Evolutionary conservation across 2,113 vertebrate genomes (phyloP).

Genomic region (Zingel zingel): DNA sequence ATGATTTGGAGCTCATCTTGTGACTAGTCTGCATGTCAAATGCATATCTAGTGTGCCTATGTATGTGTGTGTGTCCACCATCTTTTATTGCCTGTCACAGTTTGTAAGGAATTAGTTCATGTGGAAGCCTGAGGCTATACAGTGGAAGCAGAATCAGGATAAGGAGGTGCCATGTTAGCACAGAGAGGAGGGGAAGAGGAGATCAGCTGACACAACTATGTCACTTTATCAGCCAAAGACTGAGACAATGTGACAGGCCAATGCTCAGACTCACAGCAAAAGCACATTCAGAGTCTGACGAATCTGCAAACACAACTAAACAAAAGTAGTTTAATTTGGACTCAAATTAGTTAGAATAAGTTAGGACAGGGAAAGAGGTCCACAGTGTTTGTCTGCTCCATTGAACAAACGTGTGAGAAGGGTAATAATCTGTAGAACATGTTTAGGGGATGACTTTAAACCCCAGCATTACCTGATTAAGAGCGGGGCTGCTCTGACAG

Average conservation of each 20-base stretch:
- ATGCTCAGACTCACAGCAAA: conserved; percentile 24
- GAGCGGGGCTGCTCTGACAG: conserved; percentile 67
- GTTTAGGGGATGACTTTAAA: conserved; percentile 64
- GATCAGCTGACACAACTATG: conserved; percentile 76
- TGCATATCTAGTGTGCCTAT: conserved; percentile 28
- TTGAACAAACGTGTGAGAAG: conserved; percentile 22
- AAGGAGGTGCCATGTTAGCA: conserved; percentile 53
- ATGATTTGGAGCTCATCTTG: conserved; percentile 51
- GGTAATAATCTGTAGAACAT: conserved; percentile 51
- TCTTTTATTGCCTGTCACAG: conserved; percentile 62
- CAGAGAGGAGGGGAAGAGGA: conserved; percentile 21
- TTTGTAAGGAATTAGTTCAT: conserved; percentile 63
- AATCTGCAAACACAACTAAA: conserved; percentile 25
- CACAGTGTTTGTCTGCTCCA: conserved; percentile 15
- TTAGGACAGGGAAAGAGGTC: not conserved
- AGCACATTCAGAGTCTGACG: conserved; percentile 8
- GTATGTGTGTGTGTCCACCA: conserved; percentile 10
- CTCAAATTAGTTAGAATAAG: conserved; percentile 9
- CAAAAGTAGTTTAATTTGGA: conserved; percentile 1
- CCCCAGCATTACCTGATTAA: conserved; percentile 77
- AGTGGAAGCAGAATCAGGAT: conserved; percentile 54
- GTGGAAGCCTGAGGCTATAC: conserved; percentile 48
- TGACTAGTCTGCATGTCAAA: conserved; percentile 43
- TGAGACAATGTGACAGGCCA: conserved; percentile 56
- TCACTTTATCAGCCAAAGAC: conserved; percentile 66